Evolutionary conservation across 1,140 invertebrate species (phyloP).

Genomic region (Calephelis virginiensis): DNA sequence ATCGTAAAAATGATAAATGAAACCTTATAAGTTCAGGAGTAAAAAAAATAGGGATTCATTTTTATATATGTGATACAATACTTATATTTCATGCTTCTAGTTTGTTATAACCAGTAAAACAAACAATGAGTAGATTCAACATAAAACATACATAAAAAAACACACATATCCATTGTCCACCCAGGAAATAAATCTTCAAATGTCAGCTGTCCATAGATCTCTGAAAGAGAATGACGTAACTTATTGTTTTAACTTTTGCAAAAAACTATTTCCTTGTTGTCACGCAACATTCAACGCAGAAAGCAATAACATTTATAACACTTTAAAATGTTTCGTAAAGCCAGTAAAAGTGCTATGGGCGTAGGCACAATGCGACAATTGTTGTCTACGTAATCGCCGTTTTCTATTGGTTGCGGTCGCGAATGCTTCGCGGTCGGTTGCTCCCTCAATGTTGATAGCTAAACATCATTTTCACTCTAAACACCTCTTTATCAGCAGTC

Average conservation of each 20-base stretch:
- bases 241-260: slow-evolving; percentile 14
- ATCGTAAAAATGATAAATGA: too few species aligned
- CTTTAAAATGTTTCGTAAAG: slow-evolving; percentile 68
- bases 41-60: too few species aligned
- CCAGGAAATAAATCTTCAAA: slow-evolving; percentile 1
- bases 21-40: too few species aligned
- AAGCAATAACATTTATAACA: slow-evolving; percentile 52
- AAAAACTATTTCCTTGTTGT: slow-evolving; percentile 52
- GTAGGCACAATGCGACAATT: slow-evolving; percentile 70
- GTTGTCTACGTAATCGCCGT: slow-evolving; percentile 66
- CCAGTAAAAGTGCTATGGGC: slow-evolving; percentile 69
- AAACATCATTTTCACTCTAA: slow-evolving; percentile 25
- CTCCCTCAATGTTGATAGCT: slow-evolving; percentile 33
- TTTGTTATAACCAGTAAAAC: too few species aligned
- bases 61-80: too few species aligned
- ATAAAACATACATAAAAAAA: too few species aligned
- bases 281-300: slow-evolving; percentile 49
- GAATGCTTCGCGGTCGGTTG: slow-evolving; percentile 62
- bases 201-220: background rate
- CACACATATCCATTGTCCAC: background rate
- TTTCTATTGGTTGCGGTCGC: slow-evolving; percentile 73
- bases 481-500: slow-evolving; percentile 1
- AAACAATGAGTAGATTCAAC: too few species aligned
- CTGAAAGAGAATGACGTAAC: slow-evolving; percentile 25
- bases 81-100: too few species aligned